phyloP scores from a whole-genome alignment of 2,113 vertebrate genomes.

The Carassius gibelio region DNA sequence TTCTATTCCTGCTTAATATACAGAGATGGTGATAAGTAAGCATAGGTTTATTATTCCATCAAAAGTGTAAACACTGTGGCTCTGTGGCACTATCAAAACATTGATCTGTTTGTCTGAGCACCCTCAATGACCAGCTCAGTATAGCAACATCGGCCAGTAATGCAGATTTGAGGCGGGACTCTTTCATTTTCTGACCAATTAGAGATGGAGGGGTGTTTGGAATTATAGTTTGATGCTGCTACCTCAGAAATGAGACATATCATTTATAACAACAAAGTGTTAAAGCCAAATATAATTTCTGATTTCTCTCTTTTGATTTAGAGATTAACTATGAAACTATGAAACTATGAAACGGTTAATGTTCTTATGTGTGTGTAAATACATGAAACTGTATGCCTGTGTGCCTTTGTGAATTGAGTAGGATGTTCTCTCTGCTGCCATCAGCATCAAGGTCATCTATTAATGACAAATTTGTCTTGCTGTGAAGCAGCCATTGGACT shows the following conservation, averaged over 20 bases:
- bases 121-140: not conserved
- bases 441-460: constrained; percentile 57
- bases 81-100: not conserved
- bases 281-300: not conserved
- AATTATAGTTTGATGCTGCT: not conserved
- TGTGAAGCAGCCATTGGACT: constrained; percentile 37
- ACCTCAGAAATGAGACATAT: not conserved
- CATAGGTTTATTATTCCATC: not conserved
- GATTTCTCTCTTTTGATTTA: not conserved
- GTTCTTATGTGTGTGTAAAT: not conserved
- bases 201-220: not conserved
- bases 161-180: not conserved
- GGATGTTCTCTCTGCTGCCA: constrained; percentile 48
- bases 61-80: not conserved
- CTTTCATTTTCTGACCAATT: not conserved
- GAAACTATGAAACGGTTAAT: too few relatives aligned
- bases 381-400: not conserved
- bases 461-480: constrained; percentile 54
- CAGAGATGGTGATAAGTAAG: not conserved
- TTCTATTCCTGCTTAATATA: not conserved
- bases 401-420: constrained; percentile 32
- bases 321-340: too few relatives aligned
- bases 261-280: not conserved
- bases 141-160: not conserved
- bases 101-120: constrained; percentile 3